Percentiles rank a stretch among this genome's conserved stretches.
These are phyloP conservation scores for Protobothrops flavoviridis DNA, from an alignment of 2,113 vertebrate genomes.

Conservation along the genomic window DNA sequence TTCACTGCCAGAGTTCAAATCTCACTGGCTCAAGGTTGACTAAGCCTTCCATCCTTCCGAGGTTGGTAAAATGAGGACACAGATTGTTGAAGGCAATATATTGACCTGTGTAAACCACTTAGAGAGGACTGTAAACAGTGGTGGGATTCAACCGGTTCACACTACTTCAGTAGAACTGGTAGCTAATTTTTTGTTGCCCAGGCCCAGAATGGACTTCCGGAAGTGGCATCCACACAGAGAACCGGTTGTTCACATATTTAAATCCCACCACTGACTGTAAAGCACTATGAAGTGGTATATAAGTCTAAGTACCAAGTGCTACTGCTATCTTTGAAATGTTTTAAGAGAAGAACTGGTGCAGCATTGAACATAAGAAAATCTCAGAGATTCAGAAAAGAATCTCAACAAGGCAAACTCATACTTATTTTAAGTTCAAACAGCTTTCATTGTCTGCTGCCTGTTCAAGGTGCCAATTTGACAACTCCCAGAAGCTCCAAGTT, in stretches of 20 bases:
- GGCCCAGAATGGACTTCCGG: no score
- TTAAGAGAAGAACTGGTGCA: not conserved
- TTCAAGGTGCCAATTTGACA: not conserved
- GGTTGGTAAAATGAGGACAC: not conserved
- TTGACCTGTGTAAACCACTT: not conserved
- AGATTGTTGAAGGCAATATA: not conserved
- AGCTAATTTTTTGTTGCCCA: no score
- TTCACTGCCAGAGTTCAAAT: not conserved
- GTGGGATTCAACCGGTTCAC: no score
- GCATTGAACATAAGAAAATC: not conserved
- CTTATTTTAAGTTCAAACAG: not conserved
- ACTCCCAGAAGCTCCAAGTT: not conserved
- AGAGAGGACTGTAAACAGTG: not conserved
- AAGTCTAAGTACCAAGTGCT: not conserved
- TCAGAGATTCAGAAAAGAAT: not conserved
- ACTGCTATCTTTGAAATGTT: not conserved
- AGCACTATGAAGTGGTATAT: not conserved
- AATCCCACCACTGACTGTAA: not conserved
- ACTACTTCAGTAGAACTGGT: no score
- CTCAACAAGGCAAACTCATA: not conserved
- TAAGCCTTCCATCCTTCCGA: not conserved
- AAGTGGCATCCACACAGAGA: no score
- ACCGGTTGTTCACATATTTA: no score
- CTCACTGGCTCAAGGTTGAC: not conserved
- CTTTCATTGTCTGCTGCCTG: not conserved